Base-by-base conservation (phyloP, 2,888 invertebrate genomes). In the Archips crataeganus region DNA sequence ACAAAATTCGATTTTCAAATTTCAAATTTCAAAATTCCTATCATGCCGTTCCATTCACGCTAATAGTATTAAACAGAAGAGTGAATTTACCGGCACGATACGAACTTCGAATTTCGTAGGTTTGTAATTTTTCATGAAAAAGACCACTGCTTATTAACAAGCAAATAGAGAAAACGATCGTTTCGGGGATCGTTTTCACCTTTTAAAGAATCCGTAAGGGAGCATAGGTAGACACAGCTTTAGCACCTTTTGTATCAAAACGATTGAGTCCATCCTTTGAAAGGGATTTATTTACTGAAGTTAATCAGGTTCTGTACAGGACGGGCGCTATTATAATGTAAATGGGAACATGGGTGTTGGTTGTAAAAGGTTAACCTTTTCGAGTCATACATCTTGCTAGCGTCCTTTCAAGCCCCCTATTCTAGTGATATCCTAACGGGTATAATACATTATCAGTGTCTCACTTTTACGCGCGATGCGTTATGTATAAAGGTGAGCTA, bases 281-380 rank as follows among this genome's bases (percentile, higher is more conserved):
- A 60, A 60, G 36, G 34, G 34, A 60, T 34, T 60, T 60, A 60
- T 60, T 36, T 34, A 60, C 36, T 36, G 11, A 60, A 39, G 36
- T 60, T 60, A 60, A 60, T 60, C 36, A 57, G 32, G 3, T 57
- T 57, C 32, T 32, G 32, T 57, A 32, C n/a, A 23, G 57, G 57
- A 32, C 23, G 15, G 9, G 23, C 54, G 23, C 23, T 36, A 60
- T 60, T 36, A 36, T 64, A 49, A 49, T 49, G 34, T 64, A 47
- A 47, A 64, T 54, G 23, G 10, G 57, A 2, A 57, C 57, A 57
- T 10, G 47, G 51, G 23, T 34, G 32, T 64, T 10, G 47, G 39
- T 49, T 10, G 47, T 80, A 45, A 80, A 82, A 78, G 78, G 79
- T 78, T 75, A 76, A 79, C 79, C 82, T 82, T 83, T 81, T 61